phyloP scores from a whole-genome alignment of 2,113 vertebrate genomes.

The Toxostoma redivivum region DNA sequence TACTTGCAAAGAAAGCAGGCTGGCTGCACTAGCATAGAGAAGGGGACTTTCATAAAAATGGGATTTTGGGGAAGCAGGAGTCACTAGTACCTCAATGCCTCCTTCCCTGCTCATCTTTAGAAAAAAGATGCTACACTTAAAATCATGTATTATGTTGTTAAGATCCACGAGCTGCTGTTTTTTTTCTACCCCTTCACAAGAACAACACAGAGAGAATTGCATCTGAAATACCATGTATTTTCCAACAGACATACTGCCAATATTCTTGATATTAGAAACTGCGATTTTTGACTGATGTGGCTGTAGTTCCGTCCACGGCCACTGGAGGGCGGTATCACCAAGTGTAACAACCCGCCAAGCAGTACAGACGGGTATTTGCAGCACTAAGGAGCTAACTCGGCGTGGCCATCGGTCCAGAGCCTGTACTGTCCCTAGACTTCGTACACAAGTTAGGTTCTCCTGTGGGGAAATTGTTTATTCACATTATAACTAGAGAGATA shows the following conservation, averaged over 20 bases:
- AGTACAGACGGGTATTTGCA: no score
- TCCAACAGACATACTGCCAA: neutral
- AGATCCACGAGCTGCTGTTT: neutral
- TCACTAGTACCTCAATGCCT: neutral
- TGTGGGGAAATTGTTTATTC: neutral
- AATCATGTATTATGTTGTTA: fast-evolving
- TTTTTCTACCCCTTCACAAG: neutral
- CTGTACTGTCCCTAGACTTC: neutral
- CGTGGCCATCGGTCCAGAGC: neutral
- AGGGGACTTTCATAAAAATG: neutral
- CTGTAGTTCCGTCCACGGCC: neutral
- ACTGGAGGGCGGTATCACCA: neutral
- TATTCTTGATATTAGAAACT: neutral
- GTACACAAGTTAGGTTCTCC: neutral
- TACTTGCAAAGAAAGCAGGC: neutral
- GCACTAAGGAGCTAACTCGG: neutral
- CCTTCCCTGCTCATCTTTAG: neutral
- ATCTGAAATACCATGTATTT: neutral
- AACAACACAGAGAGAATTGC: neutral
- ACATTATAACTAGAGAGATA: neutral
- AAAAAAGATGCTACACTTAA: neutral
- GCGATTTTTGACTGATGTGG: neutral
- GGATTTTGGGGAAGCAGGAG: neutral
- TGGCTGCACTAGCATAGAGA: neutral
- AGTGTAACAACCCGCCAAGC: fast-evolving